These are phyloP conservation scores for Drosophila barbarae DNA, from an alignment of 2,888 invertebrate species.

Conservation along the genomic window DNA sequence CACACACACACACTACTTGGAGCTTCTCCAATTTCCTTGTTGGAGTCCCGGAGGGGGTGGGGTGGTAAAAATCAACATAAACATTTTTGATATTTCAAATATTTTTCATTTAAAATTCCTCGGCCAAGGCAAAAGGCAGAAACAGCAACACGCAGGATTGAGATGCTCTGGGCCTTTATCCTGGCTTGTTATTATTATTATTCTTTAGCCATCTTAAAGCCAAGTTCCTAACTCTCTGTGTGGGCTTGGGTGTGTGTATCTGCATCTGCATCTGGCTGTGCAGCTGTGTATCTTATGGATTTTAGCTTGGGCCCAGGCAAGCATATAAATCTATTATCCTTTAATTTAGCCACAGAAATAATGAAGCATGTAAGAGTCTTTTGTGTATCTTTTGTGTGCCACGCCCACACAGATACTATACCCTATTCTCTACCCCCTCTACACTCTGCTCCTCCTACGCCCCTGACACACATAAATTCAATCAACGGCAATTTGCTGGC, in stretches of 20 bases:
- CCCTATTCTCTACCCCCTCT: background rate
- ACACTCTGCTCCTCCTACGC: background rate
- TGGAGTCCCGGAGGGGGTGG: background rate
- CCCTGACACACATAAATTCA: conserved; percentile 55
- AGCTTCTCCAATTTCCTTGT: background rate
- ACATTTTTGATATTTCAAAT: conserved; percentile 50
- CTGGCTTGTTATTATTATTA: conserved; percentile 26
- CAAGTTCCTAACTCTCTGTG: background rate
- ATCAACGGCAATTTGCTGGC: conserved; percentile 68
- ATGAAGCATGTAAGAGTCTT: conserved; percentile 64
- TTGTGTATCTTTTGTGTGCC: conserved; percentile 33
- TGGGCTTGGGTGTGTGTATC: conserved; percentile 9
- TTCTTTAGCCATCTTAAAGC: conserved; percentile 11
- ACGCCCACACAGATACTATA: background rate
- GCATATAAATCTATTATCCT: conserved; percentile 71
- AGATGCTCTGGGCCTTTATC: conserved; percentile 25
- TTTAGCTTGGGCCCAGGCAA: conserved; percentile 37
- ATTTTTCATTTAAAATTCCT: conserved; percentile 61
- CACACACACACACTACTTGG: background rate
- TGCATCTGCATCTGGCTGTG: conserved; percentile 16
- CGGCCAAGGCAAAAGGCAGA: conserved; percentile 5
- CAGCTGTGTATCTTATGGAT: conserved; percentile 38
- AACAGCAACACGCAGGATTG: conserved; percentile 13
- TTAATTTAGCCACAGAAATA: conserved; percentile 68
- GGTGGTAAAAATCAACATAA: conserved; percentile 46